These are phyloP conservation scores for Flabesymbios commensalis DNA, from an alignment of 2,888 invertebrate species.

Conservation along the genomic window DNA sequence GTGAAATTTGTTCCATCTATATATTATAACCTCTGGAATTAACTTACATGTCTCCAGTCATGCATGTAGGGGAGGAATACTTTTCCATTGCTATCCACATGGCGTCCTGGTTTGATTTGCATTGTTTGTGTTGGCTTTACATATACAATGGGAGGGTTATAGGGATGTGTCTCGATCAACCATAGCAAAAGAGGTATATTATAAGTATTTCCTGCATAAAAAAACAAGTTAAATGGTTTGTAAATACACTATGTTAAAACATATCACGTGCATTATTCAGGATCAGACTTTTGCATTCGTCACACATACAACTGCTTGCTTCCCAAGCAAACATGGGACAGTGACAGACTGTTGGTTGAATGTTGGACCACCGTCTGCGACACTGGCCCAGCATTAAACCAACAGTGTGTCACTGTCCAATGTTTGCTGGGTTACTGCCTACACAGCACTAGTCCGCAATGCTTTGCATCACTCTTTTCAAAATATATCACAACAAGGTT, in stretches of 20 bases:
- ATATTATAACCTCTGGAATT: too few relatives aligned
- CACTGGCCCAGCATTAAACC: too few relatives aligned
- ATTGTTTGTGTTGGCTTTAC: slow-evolving; percentile 94
- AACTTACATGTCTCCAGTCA: slow-evolving; percentile 73
- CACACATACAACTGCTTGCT: neutral
- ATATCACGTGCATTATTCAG: neutral
- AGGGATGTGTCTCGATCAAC: slow-evolving; percentile 96
- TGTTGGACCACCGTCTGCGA: too few relatives aligned
- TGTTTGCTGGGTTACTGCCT: too few relatives aligned
- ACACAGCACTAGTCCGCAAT: too few relatives aligned
- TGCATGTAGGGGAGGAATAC: slow-evolving; percentile 95
- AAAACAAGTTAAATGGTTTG: slow-evolving; percentile 3
- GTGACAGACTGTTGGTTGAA: too few relatives aligned
- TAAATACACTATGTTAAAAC: neutral
- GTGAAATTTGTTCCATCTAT: too few relatives aligned
- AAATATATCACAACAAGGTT: too few relatives aligned
- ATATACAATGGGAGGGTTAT: slow-evolving; percentile 85
- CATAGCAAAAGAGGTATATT: slow-evolving; percentile 97
- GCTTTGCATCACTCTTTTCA: too few relatives aligned
- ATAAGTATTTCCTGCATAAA: slow-evolving; percentile 73
- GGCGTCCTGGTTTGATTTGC: slow-evolving; percentile 92
- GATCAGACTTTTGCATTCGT: neutral
- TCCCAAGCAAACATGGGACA: too few relatives aligned
- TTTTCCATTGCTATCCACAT: slow-evolving; percentile 93
- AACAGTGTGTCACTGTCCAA: too few relatives aligned